Percentiles rank a stretch among this genome's conserved stretches.
Evolutionary conservation across 2,797 vertebrate species (phyloP).

Genomic region (Peromyscus attwateri): DNA sequence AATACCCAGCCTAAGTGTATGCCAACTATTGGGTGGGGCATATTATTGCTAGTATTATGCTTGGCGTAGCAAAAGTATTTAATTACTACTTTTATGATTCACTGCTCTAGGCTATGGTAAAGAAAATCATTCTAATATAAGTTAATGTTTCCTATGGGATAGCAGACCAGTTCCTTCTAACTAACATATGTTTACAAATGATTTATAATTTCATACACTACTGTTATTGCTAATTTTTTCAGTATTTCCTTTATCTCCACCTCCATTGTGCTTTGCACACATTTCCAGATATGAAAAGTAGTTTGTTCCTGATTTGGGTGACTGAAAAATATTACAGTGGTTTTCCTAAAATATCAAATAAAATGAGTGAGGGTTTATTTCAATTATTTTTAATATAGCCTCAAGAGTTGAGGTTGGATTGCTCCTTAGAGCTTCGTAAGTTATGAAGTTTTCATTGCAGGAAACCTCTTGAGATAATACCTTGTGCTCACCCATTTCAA

Average conservation of each 20-base stretch:
- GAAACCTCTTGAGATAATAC: constrained; percentile 62
- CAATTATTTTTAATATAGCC: constrained; percentile 64
- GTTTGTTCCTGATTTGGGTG: constrained; percentile 2
- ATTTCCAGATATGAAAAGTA: neutral
- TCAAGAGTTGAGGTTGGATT: constrained; percentile 42
- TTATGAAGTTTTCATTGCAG: constrained; percentile 74
- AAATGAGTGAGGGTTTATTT: constrained; percentile 47
- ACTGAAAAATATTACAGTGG: constrained; percentile 5
- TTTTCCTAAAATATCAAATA: constrained; percentile 57
- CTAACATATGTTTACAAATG: neutral
- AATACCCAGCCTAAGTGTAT: neutral
- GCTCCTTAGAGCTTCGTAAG: constrained; percentile 72
- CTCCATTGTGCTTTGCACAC: neutral
- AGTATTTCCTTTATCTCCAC: neutral
- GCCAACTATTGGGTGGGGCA: neutral
- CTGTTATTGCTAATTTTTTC: neutral
- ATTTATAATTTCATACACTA: constrained; percentile 41
- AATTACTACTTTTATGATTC: constrained; percentile 14
- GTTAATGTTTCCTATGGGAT: constrained; percentile 14
- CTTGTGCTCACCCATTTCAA: constrained; percentile 56
- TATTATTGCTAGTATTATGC: neutral
- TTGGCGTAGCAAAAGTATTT: neutral
- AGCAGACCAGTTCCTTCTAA: neutral
- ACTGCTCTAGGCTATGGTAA: neutral
- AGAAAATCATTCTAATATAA: constrained; percentile 34